Percentiles rank a stretch among this genome's conserved stretches.
Evolutionary conservation across 2,888 invertebrate genomes (phyloP).

Genomic region (Hofmannophila pseudospretella): DNA sequence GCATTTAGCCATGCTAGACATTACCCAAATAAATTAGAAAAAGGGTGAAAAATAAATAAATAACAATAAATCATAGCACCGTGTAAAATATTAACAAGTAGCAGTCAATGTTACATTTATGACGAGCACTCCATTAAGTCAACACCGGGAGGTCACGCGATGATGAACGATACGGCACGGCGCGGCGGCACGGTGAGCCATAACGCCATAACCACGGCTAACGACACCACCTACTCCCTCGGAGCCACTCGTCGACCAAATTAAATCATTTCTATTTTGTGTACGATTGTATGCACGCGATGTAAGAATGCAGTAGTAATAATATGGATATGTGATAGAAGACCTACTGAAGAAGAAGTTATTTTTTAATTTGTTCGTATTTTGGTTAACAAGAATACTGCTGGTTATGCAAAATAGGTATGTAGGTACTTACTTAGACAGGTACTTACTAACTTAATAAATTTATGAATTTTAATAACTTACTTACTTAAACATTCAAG

Average conservation of each 20-base stretch:
- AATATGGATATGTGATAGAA: conserved; percentile 31
- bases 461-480: too few relatives aligned
- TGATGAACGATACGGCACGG: conserved; percentile 36
- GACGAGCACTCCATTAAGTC: conserved; percentile 64
- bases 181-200: not conserved
- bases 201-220: conserved; percentile 11
- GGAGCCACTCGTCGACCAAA: conserved; percentile 52
- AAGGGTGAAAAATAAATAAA: too few relatives aligned
- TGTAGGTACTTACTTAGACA: too few relatives aligned
- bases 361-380: too few relatives aligned
- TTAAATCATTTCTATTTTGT: conserved; percentile 71
- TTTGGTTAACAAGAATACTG: too few relatives aligned
- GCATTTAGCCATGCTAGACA: too few relatives aligned
- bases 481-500: too few relatives aligned
- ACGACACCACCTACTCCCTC: conserved; percentile 28
- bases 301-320: conserved; percentile 37
- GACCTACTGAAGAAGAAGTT: too few relatives aligned
- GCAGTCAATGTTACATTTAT: not conserved
- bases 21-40: too few relatives aligned
- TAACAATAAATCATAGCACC: conserved; percentile 19
- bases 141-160: conserved; percentile 64
- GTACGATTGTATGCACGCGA: conserved; percentile 61
- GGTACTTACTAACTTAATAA: too few relatives aligned
- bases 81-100: conserved; percentile 6
- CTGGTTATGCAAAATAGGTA: too few relatives aligned